Evolutionary conservation across 2,113 vertebrate species (phyloP).

Genomic region (Cyprinus carpio): DNA sequence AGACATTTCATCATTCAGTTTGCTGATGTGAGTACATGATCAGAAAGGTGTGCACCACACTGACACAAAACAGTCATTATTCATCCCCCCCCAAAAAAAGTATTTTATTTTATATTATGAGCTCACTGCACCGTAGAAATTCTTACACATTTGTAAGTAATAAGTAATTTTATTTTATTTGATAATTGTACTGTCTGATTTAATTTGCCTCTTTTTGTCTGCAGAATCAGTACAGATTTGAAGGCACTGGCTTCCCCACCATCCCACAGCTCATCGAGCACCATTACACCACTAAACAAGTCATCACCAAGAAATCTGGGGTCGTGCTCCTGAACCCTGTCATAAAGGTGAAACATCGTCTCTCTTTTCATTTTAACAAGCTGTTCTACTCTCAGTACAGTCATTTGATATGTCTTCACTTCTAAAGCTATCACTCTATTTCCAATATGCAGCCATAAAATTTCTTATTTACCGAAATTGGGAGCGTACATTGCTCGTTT

Average conservation of each 20-base stretch:
- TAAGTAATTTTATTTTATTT: too few species aligned
- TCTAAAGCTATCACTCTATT: background rate
- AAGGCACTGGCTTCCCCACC: conserved; percentile 92
- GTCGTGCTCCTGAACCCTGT: conserved; percentile 91
- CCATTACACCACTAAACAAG: conserved; percentile 92
- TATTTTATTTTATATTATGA: too few species aligned
- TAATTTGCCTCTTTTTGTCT: conserved; percentile 5
- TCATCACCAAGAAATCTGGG: conserved; percentile 98
- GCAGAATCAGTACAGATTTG: conserved; percentile 93
- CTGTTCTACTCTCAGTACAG: background rate
- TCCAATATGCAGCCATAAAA: background rate
- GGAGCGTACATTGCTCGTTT: background rate
- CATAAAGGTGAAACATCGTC: conserved; percentile 80
- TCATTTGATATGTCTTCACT: background rate
- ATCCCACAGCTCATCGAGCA: conserved; percentile 97
- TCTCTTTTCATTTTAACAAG: conserved; percentile 23
- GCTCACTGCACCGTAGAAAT: too few species aligned
- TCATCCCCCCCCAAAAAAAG: too few species aligned
- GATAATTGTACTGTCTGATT: background rate
- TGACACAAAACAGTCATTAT: background rate
- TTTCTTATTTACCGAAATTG: background rate
- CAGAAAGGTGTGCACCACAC: too few species aligned
- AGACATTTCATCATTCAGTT: conserved; percentile 99
- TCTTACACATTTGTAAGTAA: too few species aligned
- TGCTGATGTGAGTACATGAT: conserved; percentile 82